Percentiles rank a stretch among this genome's conserved stretches.
phyloP scores from a whole-genome alignment of 2,113 vertebrate genomes.

The Austrofundulus limnaeus region DNA sequence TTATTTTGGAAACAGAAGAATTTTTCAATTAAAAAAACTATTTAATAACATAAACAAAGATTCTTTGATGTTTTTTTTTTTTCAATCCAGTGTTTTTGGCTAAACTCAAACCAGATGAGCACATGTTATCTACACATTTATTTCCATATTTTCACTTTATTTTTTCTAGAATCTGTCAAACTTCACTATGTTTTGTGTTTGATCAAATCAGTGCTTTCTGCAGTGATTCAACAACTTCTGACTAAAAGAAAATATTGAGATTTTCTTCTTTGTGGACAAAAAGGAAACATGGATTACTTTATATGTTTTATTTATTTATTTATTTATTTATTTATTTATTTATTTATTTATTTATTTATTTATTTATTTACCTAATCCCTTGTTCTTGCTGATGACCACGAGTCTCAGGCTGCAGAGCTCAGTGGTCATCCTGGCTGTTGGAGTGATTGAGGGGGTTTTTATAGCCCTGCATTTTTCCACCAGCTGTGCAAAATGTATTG shows the following conservation, averaged over 20 bases:
- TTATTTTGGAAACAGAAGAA: too few species aligned
- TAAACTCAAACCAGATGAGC: too few species aligned
- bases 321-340: neutral
- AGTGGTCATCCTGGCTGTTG: constrained; percentile 39
- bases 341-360: neutral
- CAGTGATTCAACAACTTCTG: constrained; percentile 41
- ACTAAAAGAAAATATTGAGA: constrained; percentile 41
- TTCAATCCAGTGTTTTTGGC: neutral
- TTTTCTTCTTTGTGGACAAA: constrained; percentile 34
- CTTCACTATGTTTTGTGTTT: constrained; percentile 15
- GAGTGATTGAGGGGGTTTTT: constrained; percentile 43
- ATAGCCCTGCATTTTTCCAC: constrained; percentile 60
- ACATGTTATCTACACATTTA: neutral
- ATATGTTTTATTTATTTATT: neutral
- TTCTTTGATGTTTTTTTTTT: neutral
- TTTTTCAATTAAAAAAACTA: constrained; percentile 12
- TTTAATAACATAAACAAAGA: constrained; percentile 28
- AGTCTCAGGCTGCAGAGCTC: constrained; percentile 10
- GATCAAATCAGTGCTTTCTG: constrained; percentile 7
- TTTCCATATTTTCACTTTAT: neutral
- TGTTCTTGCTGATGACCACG: constrained; percentile 10
- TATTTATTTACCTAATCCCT: neutral
- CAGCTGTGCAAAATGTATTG: constrained; percentile 63
- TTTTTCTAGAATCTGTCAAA: neutral
- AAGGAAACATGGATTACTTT: constrained; percentile 52